Evolutionary conservation across 2,113 vertebrate species (phyloP), one percentile per base, ranked within the genome.

Genomic region (Cichladusa arquata): DNA sequence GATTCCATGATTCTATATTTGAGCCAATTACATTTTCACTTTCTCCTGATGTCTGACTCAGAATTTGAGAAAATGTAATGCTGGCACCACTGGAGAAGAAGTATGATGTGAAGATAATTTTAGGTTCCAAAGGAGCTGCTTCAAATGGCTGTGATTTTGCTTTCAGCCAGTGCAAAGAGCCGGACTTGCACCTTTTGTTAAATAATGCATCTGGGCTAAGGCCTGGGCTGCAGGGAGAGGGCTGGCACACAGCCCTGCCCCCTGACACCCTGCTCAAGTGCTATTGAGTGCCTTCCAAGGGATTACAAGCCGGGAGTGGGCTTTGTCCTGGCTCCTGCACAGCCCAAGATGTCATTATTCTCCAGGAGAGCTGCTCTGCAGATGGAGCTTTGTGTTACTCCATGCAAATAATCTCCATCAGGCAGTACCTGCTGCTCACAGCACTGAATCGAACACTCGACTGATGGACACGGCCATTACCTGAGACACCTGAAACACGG

Each of bases 71-170:
- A 91, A 81, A 78, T 78, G 60, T 89, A 81, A 57, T 53, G 57
- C 81, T 82, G 78, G 50, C 53, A 38, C 88, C 77, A 76, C 84
- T 50, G 65, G 70, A 62, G 50, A 60, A 95, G 91, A 89, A 92
- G 69, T 85, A 67, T 3, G 45, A 91, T 19, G 48, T 53, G 86
- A 85, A 73, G 86, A 95, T 85, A 78, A 93, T 95, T 89, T 84
- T 56, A 72, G 61, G 70, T 91, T 76, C 78, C 78, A 72, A 58
- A 93, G 19, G 72, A 53, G 61, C 54, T 61, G 25, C 62, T 89
- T 91, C 45, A 38, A 92, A 92, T 69, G 89, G 86, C 61, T 84
- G 54, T 54, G 60, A 92, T 83, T 97, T 93, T 54, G 62, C 94
- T 90, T 90, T 88, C 85, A 94, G 81, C 24, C 33, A 9, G 40